A percentile compares a stretch with the other conserved stretches of the same genome.
These are phyloP conservation scores for Castor canadensis DNA, from an alignment of 2,113 vertebrate species.

Conservation along the genomic window DNA sequence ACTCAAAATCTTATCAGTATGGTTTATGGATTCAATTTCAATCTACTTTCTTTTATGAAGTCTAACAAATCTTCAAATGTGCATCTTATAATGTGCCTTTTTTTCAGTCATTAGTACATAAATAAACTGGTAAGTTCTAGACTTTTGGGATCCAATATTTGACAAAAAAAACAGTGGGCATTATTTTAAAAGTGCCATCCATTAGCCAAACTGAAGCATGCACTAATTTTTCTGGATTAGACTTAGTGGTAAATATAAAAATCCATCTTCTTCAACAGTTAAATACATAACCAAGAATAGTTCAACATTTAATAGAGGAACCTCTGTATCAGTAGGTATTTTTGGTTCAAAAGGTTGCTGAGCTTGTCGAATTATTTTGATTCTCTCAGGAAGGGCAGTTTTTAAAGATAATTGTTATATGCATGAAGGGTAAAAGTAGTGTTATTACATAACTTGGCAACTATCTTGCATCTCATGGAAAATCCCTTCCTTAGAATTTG, in stretches of 20 bases:
- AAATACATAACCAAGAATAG: neutral
- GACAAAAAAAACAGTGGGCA: neutral
- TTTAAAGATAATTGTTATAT: neutral
- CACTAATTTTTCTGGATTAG: neutral
- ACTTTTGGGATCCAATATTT: too few species aligned
- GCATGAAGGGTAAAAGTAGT: neutral
- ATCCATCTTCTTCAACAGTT: neutral
- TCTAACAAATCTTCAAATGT: too few species aligned
- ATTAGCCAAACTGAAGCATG: neutral
- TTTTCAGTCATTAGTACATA: too few species aligned
- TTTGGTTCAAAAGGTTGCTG: neutral
- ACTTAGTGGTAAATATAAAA: neutral
- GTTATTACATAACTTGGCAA: too few species aligned
- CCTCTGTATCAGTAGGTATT: neutral
- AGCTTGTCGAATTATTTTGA: neutral
- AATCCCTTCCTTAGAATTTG: neutral
- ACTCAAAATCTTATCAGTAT: too few species aligned
- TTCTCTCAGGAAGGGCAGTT: neutral
- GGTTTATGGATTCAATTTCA: too few species aligned
- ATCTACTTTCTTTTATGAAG: too few species aligned
- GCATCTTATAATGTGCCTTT: too few species aligned
- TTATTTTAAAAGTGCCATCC: too few species aligned
- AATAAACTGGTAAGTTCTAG: too few species aligned
- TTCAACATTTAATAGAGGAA: neutral
- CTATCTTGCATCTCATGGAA: neutral